Conservation (phyloP, 92 coral and sea anemone species). For the Siderastrea radians region DNA sequence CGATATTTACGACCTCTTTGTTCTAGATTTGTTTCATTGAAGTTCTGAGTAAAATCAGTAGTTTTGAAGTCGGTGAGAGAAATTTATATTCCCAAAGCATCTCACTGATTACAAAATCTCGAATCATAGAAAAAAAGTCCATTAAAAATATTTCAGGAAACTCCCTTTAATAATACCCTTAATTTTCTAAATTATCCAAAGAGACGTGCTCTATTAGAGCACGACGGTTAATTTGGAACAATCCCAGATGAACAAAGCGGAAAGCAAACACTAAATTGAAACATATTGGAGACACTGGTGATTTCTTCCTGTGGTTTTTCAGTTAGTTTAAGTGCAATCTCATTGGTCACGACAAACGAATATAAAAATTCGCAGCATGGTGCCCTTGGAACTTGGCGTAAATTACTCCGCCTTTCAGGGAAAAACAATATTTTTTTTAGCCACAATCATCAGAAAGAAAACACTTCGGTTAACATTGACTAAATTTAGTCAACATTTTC, state of each 20-base stretch:
- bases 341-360: conserved; percentile 25
- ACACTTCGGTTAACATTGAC: not conserved
- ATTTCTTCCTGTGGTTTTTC: conserved; percentile 17
- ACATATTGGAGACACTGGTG: conserved; percentile 3
- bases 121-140: not conserved
- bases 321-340: conserved; percentile 16
- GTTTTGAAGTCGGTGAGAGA: not conserved
- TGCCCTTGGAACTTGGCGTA: conserved; percentile 1
- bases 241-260: conserved; percentile 6
- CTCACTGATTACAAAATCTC: not conserved
- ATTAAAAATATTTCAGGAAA: conserved; percentile 12
- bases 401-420: conserved; percentile 8
- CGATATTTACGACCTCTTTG: not conserved
- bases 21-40: not conserved
- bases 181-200: not conserved
- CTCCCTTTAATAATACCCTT: too few relatives aligned
- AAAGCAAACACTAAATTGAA: conserved; percentile 41
- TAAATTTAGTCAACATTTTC: not conserved
- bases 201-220: not conserved
- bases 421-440: conserved; percentile 23
- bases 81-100: not conserved
- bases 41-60: not conserved
- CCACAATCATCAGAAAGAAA: not conserved
- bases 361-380: conserved; percentile 22
- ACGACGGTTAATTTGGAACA: conserved; percentile 1